A percentile compares a stretch with the other conserved stretches of the same genome.
These are phyloP conservation scores for Phyllotreta cruciferae DNA, from an alignment of 2,888 invertebrate genomes.

Conservation along the genomic window DNA sequence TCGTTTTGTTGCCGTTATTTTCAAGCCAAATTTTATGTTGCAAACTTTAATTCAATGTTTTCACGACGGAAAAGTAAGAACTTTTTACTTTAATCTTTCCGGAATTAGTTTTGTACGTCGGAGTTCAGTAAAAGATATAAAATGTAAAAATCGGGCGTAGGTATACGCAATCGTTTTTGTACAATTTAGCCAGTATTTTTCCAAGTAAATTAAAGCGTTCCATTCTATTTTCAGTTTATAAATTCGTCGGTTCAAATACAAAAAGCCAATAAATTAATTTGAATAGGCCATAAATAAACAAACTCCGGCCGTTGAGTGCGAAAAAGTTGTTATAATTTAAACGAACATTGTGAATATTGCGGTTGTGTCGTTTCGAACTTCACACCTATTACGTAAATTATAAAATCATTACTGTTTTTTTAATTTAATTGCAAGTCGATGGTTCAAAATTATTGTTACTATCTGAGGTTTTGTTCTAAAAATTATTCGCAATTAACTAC, in stretches of 20 bases:
- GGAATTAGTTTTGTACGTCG: no score
- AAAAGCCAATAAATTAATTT: constrained; percentile 34
- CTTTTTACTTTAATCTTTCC: no score
- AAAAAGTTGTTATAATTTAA: constrained; percentile 36
- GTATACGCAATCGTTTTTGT: constrained; percentile 5
- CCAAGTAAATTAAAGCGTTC: constrained; percentile 32
- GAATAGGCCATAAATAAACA: constrained; percentile 35
- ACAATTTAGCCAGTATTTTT: constrained; percentile 22
- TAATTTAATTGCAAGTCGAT: constrained; percentile 3
- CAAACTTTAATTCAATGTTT: no score
- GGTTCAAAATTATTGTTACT: neutral
- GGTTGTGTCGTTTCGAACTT: constrained; percentile 4
- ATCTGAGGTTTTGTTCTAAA: neutral
- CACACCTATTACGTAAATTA: constrained; percentile 11
- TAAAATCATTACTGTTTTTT: constrained; percentile 8
- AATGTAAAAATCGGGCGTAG: neutral
- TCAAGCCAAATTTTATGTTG: no score
- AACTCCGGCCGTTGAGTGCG: constrained; percentile 29
- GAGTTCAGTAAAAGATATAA: no score
- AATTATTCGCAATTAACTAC: no score
- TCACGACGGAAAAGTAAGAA: no score
- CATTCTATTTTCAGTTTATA: constrained; percentile 32
- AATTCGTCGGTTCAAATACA: constrained; percentile 28
- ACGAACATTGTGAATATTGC: constrained; percentile 28
- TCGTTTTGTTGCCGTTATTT: no score